Evolutionary conservation across 2,888 invertebrate genomes (phyloP), one percentile per base, ranked within the genome.

Genomic region (Lochmaea crataegi): DNA sequence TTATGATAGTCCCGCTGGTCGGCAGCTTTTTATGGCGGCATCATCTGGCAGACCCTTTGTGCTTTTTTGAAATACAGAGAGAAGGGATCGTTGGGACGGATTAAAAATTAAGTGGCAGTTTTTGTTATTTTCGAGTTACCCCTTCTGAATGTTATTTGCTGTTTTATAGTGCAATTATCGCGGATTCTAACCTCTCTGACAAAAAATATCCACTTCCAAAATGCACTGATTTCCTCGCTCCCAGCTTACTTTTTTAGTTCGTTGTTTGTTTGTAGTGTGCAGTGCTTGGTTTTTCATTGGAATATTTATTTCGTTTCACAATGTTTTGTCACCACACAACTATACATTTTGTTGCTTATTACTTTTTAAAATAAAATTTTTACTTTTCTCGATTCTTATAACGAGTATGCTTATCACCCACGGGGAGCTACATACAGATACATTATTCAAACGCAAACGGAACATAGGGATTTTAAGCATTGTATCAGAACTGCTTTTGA

Each of bases 1-100:
- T 85, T 85, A 84, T 85, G 84, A 85, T 84, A 82, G 84, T 82
- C 83, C 81, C 82, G 78, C 81, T 81, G 82, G 81, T 81, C 80
- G 79, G 80, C 79, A 75, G 82, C 83, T 84, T 84, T 84, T 85
- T 84, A 84, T 80, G 78, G 81, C 80, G 79, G 82, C 82, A 83
- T 84, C 83, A 83, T 84, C 84, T 82, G 83, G 82, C 83, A 80
- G 67, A 71, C 75, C 72, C 66, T 72, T 67, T 66, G 67, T 70
- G 65, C 73, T 72, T 57, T 69, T 42, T 68, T 14, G 48, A 48
- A 68, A 60, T n/a, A 48, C 12, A 11, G 45, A 45, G 45, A 45
- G 5, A 45, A 45, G 32, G 32, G 38, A 41, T 41, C 38, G 16
- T 61, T n/a, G 7, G 79, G 78, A 78, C 82, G 81, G 81, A 83